Percentiles rank a stretch among this genome's conserved stretches.
These are phyloP conservation scores for Paraescarpia echinospica DNA, from an alignment of 1,140 invertebrate species.

Conservation along the genomic window DNA sequence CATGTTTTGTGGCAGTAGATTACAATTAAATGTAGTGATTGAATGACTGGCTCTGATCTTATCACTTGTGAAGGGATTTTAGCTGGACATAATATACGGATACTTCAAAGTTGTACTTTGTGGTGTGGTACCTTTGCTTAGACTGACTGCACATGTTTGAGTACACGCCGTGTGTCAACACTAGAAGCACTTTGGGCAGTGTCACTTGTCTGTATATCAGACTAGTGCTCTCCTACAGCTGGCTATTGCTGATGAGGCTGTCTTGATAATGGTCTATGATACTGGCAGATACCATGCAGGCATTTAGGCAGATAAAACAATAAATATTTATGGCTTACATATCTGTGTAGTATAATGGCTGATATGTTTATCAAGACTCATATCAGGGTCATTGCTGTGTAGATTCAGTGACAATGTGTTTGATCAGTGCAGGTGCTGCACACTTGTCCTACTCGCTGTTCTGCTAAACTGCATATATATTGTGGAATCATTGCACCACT, in stretches of 20 bases:
- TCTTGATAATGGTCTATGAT: not conserved
- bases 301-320: constrained; percentile 1
- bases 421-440: not conserved
- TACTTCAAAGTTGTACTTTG: not conserved
- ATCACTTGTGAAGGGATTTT: not conserved
- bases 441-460: not conserved
- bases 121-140: not conserved
- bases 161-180: not conserved
- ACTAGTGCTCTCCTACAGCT: not conserved
- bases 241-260: not conserved
- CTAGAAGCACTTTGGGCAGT: not conserved
- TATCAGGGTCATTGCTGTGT: not conserved
- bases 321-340: not conserved
- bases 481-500: not conserved
- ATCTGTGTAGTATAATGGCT: not conserved
- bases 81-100: not conserved
- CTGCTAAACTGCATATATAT: not conserved
- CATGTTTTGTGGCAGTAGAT: not conserved
- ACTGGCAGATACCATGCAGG: not conserved
- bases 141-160: no score
- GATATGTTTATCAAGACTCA: not conserved
- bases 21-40: not conserved
- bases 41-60: not conserved
- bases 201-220: not conserved
- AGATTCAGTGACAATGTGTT: not conserved